Base-by-base conservation (phyloP, 2,797 vertebrate genomes). In the Rallus crepitans region DNA sequence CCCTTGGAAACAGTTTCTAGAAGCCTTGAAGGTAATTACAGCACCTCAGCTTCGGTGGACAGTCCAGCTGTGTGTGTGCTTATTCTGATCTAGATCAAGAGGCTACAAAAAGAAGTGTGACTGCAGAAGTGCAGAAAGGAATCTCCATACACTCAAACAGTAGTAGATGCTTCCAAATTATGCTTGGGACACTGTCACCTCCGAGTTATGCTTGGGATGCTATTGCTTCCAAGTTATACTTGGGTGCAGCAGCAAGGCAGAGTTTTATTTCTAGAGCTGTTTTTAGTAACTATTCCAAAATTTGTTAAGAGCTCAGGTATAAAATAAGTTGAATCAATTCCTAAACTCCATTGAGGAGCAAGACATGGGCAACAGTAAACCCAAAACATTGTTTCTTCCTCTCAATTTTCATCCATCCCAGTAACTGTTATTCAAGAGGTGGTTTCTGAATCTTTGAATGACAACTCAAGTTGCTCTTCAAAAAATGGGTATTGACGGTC, bases 101-200 rank as follows among this genome's bases (percentile, higher is more conserved):
- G 16, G 42, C 31, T 68, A 39, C 13, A 2, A 16, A 72, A 42
- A 42, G 10, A 8, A 90, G 7, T 1, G 0, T 0, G 1, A 37
- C 45, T 84, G 45, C 31, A 39, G 17, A 30, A 75, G 9, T 13
- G 15, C 63, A 69, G 31, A 84, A 68, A 30, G 28, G 19, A 52
- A 56, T 7, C 55, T 57, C 2, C 20, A 40, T 48, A 59, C 21
- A 9, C 23, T 13, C 7, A 37, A 66, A 35, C 0, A 3, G 6
- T 2, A 45, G 7, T 1, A 72, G 27, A 33, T 18, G 27, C 52
- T 42, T 45, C 66, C 19, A 27, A 65, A 12, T 42, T 5, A 25
- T 7, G 27, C 30, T 20, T 20, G 14, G 45, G 9, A 37, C 37
- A 37, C 37, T 37, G 11, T 37, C 14, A 12, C 39, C 14, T 40